Base-by-base conservation (phyloP, 2,797 vertebrate species). In the Eospalax fontanierii region DNA sequence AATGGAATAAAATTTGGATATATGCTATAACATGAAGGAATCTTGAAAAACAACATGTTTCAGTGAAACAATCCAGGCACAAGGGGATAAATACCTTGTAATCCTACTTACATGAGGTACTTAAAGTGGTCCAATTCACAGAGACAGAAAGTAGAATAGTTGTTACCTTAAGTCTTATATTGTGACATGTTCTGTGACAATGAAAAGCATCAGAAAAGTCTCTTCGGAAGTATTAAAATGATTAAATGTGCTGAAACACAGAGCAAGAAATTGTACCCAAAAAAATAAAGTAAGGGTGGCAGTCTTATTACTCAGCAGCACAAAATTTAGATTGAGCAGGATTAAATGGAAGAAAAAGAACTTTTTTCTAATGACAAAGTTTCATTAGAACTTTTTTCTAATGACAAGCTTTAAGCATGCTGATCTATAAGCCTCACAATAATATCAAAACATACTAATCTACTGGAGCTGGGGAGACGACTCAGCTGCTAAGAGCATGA, bases 141-240 rank as follows among this genome's bases (percentile, higher is more conserved):
- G 2, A 59, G 6, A 59, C 54, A 50, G 46, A 94, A 85, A 90
- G n/a, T 66, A 95, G 65, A 88, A 71, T 26, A 35, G n/a, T 26
- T 19, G 38, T 57, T 71, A 59, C 50, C 6, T 12, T 24, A 6
- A 35, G 50, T 35, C 43, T 78, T 78, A 85, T 11, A 19, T 22
- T 1, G 97, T 97, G 97, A 97, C 86, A 97, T 38, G 90, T 97
- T 97, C 96, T 97, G 94, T 98, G 98, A 98, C 81, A 95, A 98
- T 97, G 98, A 98, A 98, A 98, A 98, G 98, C 98, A 97, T 98
- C 97, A 97, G 98, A 97, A 97, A 97, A 90, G 98, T 98, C 98
- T 98, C 98, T 98, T 98, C 98, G 98, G 50, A 0, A 50, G 65
- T 81, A 88, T 57, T 21, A 87, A 89, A 86, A 71, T 66, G 71